Conservation (phyloP, 2,888 invertebrate genomes). For the Reticulitermes lucifugus region DNA sequence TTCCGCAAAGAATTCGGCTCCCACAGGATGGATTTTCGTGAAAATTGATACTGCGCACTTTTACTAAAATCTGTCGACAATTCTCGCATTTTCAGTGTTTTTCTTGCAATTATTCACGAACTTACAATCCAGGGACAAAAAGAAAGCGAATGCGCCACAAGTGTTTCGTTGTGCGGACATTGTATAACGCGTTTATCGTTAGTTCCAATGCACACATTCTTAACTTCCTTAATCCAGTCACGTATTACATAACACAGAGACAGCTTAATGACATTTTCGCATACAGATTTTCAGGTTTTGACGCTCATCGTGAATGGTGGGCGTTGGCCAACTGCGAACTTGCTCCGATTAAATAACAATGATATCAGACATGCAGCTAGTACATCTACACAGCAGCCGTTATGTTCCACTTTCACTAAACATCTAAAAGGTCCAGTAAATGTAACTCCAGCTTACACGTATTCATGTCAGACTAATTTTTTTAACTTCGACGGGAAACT, state of each 20-base stretch:
- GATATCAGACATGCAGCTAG: constrained; percentile 1
- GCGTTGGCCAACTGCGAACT: constrained; percentile 25
- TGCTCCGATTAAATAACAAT: constrained; percentile 28
- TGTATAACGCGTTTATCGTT: no score
- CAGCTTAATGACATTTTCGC: neutral
- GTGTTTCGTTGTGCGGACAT: no score
- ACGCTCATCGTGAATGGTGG: neutral
- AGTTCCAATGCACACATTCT: no score
- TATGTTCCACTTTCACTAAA: constrained; percentile 16
- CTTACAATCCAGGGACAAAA: no score
- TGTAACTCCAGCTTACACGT: neutral
- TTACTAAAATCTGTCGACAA: no score
- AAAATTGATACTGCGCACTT: no score
- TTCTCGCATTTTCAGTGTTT: no score
- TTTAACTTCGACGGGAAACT: neutral
- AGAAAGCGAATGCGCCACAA: no score
- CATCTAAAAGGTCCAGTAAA: neutral
- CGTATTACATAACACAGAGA: neutral
- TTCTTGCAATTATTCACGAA: no score
- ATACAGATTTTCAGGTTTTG: neutral
- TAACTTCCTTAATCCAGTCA: neutral
- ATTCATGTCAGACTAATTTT: neutral
- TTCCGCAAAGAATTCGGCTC: no score
- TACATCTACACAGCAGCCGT: neutral
- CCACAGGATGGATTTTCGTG: no score